These are phyloP conservation scores for Onychostruthus taczanowskii DNA, from an alignment of 2,113 vertebrate species.

Conservation along the genomic window DNA sequence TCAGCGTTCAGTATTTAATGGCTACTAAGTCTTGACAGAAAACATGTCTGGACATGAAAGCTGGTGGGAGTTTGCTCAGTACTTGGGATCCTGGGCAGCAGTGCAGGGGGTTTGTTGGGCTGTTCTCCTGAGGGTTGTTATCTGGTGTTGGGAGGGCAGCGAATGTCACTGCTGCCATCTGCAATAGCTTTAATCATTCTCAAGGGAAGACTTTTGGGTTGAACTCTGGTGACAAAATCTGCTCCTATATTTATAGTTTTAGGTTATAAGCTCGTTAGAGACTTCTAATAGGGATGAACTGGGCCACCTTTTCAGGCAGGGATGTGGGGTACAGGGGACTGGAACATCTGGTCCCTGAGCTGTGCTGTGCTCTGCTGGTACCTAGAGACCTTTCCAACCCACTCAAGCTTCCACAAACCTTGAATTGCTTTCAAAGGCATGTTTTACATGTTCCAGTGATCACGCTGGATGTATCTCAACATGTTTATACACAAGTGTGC, in stretches of 20 bases:
- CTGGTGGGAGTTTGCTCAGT: neutral
- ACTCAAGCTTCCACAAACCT: neutral
- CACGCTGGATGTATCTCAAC: neutral
- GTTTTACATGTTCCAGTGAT: neutral
- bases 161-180: neutral
- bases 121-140: neutral
- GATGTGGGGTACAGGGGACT: fast-evolving
- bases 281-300: neutral
- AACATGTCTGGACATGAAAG: neutral
- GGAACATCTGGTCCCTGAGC: neutral
- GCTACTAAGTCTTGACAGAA: neutral
- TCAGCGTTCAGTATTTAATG: fast-evolving
- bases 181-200: neutral
- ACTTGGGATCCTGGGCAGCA: fast-evolving
- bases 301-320: neutral
- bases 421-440: neutral
- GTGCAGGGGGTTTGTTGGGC: neutral
- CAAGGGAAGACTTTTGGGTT: neutral
- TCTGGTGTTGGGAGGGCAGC: neutral
- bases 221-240: neutral
- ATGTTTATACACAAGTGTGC: neutral
- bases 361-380: neutral
- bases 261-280: neutral
- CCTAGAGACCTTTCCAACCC: neutral
- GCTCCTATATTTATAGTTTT: neutral